phyloP scores from a whole-genome alignment of 2,888 invertebrate species.

The Megastigmus dorsalis region DNA sequence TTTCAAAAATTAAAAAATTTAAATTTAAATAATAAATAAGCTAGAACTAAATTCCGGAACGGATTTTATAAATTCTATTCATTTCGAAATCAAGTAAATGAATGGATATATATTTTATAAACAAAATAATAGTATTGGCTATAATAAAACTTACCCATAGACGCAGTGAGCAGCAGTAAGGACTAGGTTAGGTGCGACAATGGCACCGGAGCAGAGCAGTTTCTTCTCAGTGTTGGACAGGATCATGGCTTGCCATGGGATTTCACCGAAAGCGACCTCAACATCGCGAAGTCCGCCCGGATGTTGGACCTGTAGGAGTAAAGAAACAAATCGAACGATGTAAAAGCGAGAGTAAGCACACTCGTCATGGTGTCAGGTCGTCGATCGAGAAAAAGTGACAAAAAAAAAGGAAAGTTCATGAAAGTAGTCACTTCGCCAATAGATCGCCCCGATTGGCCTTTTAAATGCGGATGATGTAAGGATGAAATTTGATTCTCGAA shows the following conservation, averaged over 20 bases:
- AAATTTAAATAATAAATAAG: too few species aligned
- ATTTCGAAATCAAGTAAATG: too few species aligned
- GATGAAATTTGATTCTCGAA: slow-evolving; percentile 37
- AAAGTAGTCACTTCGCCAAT: slow-evolving; percentile 37
- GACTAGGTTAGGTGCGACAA: slow-evolving; percentile 84
- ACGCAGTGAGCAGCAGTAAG: slow-evolving; percentile 88
- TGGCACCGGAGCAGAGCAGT: slow-evolving; percentile 86
- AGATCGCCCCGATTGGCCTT: slow-evolving; percentile 18
- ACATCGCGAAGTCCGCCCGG: slow-evolving; percentile 64
- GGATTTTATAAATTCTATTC: too few species aligned
- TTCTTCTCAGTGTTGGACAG: slow-evolving; percentile 83
- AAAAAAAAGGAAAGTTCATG: slow-evolving; percentile 43
- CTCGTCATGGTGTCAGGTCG: not conserved
- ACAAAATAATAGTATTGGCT: not conserved
- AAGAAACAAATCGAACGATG: not conserved
- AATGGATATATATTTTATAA: not conserved
- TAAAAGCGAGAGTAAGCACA: slow-evolving; percentile 27
- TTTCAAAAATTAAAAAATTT: too few species aligned
- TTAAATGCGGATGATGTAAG: slow-evolving; percentile 27
- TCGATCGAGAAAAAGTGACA: not conserved
- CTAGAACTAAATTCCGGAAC: too few species aligned
- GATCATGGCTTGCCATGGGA: slow-evolving; percentile 92
- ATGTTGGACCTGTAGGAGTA: slow-evolving; percentile 61
- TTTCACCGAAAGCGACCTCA: slow-evolving; percentile 86
- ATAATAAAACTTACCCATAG: slow-evolving; percentile 79